phyloP scores from a whole-genome alignment of 2,113 vertebrate genomes.

The Glareola pratincola region DNA sequence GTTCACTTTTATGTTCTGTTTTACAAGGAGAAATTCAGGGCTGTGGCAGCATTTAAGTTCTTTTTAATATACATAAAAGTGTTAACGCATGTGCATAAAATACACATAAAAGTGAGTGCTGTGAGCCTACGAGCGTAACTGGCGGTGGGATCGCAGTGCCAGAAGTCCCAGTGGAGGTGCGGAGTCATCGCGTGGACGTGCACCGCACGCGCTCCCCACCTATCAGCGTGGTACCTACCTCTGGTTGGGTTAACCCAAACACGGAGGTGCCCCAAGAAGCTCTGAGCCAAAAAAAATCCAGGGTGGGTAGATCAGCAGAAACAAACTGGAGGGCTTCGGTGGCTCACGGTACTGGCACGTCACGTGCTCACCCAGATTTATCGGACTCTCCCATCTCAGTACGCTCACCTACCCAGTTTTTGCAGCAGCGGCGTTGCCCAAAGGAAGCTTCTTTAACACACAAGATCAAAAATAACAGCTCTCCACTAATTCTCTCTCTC shows the following conservation, averaged over 20 bases:
- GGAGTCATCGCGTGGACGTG: fast-evolving
- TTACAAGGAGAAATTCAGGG: neutral
- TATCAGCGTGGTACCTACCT: neutral
- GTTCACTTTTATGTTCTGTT: neutral
- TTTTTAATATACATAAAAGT: neutral
- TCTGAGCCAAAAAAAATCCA: neutral
- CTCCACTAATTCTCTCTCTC: conserved; percentile 12
- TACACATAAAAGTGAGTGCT: neutral
- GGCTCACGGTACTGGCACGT: neutral
- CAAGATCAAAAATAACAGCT: neutral
- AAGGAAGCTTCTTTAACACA: neutral
- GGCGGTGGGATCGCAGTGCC: neutral
- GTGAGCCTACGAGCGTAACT: neutral
- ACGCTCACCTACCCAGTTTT: neutral
- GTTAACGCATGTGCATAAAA: neutral
- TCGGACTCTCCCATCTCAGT: neutral
- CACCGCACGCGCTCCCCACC: neutral
- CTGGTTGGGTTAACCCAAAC: neutral
- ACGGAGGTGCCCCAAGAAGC: neutral
- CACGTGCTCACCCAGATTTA: neutral
- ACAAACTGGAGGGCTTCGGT: neutral
- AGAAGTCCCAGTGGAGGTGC: neutral
- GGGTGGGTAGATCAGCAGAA: neutral
- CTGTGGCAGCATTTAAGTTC: neutral
- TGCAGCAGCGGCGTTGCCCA: neutral